Conservation (phyloP, 2,113 vertebrate genomes). For the Eudyptes chrysolophus region DNA sequence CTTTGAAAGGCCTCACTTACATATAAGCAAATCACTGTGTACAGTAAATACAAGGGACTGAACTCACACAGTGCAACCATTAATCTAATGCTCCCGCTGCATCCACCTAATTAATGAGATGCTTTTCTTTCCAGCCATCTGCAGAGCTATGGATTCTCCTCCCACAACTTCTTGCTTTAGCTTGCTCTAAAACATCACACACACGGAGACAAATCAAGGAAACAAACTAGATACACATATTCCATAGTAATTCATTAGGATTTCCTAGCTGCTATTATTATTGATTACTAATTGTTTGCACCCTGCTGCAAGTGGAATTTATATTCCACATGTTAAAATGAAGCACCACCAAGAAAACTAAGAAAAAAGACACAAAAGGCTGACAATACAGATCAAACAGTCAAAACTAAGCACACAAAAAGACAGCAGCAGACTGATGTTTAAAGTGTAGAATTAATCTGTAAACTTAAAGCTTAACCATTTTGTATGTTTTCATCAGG, state of each 20-base stretch:
- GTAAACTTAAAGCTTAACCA: not conserved
- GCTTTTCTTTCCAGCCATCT: constrained; percentile 29
- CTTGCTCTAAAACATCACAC: not conserved
- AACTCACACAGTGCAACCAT: constrained; percentile 7
- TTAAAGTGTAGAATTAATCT: not conserved
- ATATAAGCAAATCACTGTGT: constrained; percentile 30
- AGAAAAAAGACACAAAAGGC: not conserved
- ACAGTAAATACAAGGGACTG: constrained; percentile 43
- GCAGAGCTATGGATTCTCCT: constrained; percentile 11
- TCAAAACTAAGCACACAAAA: not conserved
- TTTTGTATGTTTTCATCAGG: not conserved
- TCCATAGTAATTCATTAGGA: not conserved
- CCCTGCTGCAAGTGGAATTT: not conserved
- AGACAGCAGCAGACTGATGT: not conserved
- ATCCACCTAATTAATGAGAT: constrained; percentile 11
- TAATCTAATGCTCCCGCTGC: constrained; percentile 44
- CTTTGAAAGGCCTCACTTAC: constrained; percentile 28
- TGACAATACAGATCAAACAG: not conserved
- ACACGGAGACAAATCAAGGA: not conserved
- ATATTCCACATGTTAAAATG: not conserved
- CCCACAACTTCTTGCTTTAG: not conserved
- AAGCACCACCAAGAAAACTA: not conserved
- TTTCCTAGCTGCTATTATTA: not conserved
- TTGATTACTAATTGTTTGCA: not conserved
- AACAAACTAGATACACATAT: not conserved